Evolutionary conservation across 53 echinoderm and acorn worm species (phyloP), one percentile per base, ranked within the genome.

Genomic region (Astropecten irregularis): DNA sequence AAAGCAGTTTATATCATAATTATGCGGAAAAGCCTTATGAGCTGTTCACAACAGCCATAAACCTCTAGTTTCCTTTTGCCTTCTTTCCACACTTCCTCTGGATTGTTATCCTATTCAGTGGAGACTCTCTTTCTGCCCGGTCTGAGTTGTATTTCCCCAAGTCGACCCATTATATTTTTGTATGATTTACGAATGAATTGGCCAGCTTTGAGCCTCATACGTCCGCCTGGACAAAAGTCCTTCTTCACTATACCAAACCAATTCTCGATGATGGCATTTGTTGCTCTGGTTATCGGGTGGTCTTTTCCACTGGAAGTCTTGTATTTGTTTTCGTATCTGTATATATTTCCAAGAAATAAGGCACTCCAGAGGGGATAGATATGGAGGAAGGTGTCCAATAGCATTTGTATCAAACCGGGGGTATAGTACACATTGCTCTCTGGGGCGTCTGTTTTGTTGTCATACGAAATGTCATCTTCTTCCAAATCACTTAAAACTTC

Each of bases 291-390:
- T 4, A 14, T 15, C 3, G 14, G 3, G 51, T 51, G 16, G 31
- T 14, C 25, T 2, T 18, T 18, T 32, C 28, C 40, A 22, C 35
- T 58, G 58, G 22, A 28, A 14, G 9, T 20, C 13, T 13, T 15
- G 69, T 69, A n/a, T 23, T 3, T 0, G 18, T 44, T 36, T 20
- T 20, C 25, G 57, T 84, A 71, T n/a, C 77, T 23, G 20, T n/a
- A 14, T 29, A 77, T 27, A 27, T 86, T 34, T 33, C 76, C 86
- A 6, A 86, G 33, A 4, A 73, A 29, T 20, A 86, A 1, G 9
- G 77, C 86, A 52, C 77, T 77, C 77, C 77, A 86, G 1, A 86
- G 21, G 11, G 86, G 86, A 32, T 47, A 86, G 19, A 86, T 19
- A 31, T 77, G 64, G 11, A 86, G 50, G 36, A 77, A 76, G 10